Conservation (phyloP, 2,888 invertebrate species). For the Zaprionus obscuricornis region DNA sequence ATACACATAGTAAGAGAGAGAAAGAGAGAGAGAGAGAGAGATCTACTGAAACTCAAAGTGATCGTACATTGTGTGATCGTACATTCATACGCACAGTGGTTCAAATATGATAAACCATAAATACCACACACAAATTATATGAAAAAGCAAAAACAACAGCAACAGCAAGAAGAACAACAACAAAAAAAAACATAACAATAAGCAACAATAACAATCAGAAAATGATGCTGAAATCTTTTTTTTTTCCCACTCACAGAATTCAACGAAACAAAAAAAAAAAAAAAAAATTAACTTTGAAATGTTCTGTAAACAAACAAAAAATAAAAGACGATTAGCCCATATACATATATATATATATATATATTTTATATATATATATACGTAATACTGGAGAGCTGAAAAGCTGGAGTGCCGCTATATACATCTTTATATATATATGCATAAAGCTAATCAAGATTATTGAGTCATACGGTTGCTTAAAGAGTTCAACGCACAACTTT, state of each 20-base stretch:
- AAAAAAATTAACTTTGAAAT: conserved; percentile 66
- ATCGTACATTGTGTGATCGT: conserved; percentile 3
- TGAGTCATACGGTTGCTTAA: conserved; percentile 18
- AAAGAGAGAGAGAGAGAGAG: too few relatives aligned
- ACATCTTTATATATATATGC: not conserved
- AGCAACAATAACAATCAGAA: conserved; percentile 24
- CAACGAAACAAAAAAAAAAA: too few relatives aligned
- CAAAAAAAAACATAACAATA: not conserved
- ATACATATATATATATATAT: conserved; percentile 19
- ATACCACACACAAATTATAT: conserved; percentile 54
- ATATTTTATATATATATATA: not conserved
- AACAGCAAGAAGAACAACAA: conserved; percentile 17
- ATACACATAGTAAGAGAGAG: too few relatives aligned
- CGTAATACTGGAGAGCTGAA: conserved; percentile 16
- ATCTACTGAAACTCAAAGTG: not conserved
- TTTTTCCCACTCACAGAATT: conserved; percentile 44
- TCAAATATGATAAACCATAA: conserved; percentile 59
- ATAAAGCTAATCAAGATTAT: conserved; percentile 34
- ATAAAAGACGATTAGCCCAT: conserved; percentile 56
- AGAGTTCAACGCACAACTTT: conserved; percentile 13
- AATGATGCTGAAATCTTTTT: conserved; percentile 53
- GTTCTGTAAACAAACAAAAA: conserved; percentile 65
- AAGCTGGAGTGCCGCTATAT: conserved; percentile 12
- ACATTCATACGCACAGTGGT: conserved; percentile 41
- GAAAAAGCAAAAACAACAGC: conserved; percentile 29